Evolutionary conservation across 2,113 vertebrate species (phyloP), one percentile per base, ranked within the genome.

Genomic region (Calypte anna): DNA sequence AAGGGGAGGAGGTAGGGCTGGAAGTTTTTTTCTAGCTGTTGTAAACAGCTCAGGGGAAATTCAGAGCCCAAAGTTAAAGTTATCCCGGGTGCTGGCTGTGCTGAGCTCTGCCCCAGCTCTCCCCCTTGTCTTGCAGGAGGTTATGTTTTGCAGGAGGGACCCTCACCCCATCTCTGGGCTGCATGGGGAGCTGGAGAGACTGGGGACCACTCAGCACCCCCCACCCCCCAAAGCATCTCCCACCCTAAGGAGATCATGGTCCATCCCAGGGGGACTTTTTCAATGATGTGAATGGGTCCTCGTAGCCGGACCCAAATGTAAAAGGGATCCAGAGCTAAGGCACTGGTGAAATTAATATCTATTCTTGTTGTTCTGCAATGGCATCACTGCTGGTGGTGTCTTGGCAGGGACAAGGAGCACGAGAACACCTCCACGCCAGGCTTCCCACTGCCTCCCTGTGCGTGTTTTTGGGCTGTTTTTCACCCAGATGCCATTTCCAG

Each of bases 1-100:
- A 73, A n/a, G 16, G 84, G 83, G 70, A 12, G 62, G 51, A 57
- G 82, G 63, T 79, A 78, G 58, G 25, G 76, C 62, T 88, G 63
- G 36, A 87, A 94, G 94, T 80, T 78, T 58, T 92, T 22, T 24
- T 10, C 61, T 89, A 93, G 90, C 63, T 44, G 63, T 95, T 94
- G 93, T 96, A 97, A 97, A 97, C 82, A 94, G 72, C 66, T 88
- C 66, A 18, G 81, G 66, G 88, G 87, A 88, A 95, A 96, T 86
- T 91, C 81, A 66, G 94, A 67, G 76, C 43, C 72, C 72, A 19
- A 94, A 94, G 96, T 84, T 96, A 44, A 96, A 97, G 91, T 97
- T 97, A 84, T 82, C 83, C 83, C 86, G 54, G 7, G 19, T 5
- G 3, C 96, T 78, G 93, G 58, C 72, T 70, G 77, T 1, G 6